phyloP scores from a whole-genome alignment of 1,140 invertebrate genomes.

The Phenacoccus solenopsis region DNA sequence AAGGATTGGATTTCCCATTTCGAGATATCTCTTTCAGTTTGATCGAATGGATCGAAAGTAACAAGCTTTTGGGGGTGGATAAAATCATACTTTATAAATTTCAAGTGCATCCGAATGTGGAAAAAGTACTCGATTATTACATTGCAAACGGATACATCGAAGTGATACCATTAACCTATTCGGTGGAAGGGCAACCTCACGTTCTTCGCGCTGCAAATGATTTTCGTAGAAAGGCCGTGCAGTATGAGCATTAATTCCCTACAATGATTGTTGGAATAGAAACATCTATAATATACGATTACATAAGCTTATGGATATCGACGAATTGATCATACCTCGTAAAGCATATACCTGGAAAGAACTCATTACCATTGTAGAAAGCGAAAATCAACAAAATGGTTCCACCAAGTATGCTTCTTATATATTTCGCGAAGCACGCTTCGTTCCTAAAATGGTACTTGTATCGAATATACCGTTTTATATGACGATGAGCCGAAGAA shows the following conservation, averaged over 20 bases:
- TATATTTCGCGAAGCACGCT: no score
- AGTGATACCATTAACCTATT: conserved; percentile 76
- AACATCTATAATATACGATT: conserved; percentile 82
- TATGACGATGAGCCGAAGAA: no score
- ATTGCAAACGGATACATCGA: conserved; percentile 58
- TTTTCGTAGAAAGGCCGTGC: conserved; percentile 76
- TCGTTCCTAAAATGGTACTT: no score
- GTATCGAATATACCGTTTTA: no score
- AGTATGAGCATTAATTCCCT: conserved; percentile 91
- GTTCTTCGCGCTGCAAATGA: conserved; percentile 73
- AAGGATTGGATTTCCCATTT: no score
- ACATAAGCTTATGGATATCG: conserved; percentile 78
- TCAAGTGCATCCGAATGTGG: conserved; percentile 80
- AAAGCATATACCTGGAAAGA: conserved; percentile 59
- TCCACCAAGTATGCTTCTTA: no score
- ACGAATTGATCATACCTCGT: conserved; percentile 89
- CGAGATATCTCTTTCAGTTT: no score
- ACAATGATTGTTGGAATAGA: conserved; percentile 92
- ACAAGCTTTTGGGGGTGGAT: no score
- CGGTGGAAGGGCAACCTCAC: conserved; percentile 83
- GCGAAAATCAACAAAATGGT: no score
- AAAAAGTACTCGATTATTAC: conserved; percentile 75
- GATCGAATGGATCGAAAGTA: no score
- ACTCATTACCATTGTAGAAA: no score
- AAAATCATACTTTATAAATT: no score